Evolutionary conservation across 1,140 invertebrate species (phyloP), one percentile per base, ranked within the genome.

Genomic region (Epicauta chinensis): DNA sequence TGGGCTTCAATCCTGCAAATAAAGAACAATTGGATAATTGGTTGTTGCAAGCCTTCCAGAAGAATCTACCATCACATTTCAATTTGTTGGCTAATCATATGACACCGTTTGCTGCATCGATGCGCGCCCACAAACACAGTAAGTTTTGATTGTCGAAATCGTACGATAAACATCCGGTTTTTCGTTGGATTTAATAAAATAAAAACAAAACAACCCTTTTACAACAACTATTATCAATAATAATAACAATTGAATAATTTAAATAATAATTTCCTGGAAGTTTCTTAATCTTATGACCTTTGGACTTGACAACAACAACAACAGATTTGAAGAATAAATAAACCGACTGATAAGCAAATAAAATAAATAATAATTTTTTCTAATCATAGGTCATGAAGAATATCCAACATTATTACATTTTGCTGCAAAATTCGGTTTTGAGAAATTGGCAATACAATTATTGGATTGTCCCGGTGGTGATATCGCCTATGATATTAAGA

Each of bases 321-420:
- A 7, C 31, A 7, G 7, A n/a, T n/a, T n/a, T n/a, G n/a, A n/a
- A 9, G n/a, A n/a, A n/a, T n/a, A n/a, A n/a, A n/a, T n/a, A n/a
- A n/a, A n/a, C n/a, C n/a, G n/a, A n/a, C n/a, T n/a, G n/a, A n/a
- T n/a, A n/a, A n/a, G n/a, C n/a, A n/a, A n/a, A n/a, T n/a, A n/a
- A n/a, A n/a, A n/a, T n/a, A n/a, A n/a, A n/a, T n/a, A n/a, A n/a
- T n/a, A n/a, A n/a, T n/a, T n/a, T n/a, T n/a, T n/a, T n/a, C n/a
- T n/a, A n/a, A n/a, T n/a, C n/a, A 23, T 36, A 86, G 85, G 81
- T 65, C 78, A 81, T 13, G 87, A 91, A 67, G 88, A 92, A 63
- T 86, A 87, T 64, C 91, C 91, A 1, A 93, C 90, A 0, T 67
- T 93, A 15, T 73, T 95, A 5, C 91, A 95, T 66, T 94, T 93